Evolutionary conservation across 2,113 vertebrate species (phyloP), one percentile per base, ranked within the genome.

Genomic region (Thunnus maccoyii): DNA sequence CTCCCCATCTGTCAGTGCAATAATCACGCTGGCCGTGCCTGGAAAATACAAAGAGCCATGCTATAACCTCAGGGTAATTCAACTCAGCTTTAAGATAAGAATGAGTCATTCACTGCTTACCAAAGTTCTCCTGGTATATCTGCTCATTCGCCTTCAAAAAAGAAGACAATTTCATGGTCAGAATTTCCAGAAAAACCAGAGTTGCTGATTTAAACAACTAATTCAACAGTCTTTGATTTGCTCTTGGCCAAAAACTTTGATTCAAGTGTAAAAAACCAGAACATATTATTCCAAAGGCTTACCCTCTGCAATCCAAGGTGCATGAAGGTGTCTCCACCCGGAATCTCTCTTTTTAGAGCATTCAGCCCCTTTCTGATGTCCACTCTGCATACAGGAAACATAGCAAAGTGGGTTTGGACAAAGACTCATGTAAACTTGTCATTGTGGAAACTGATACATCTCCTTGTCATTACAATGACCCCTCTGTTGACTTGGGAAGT

Each of bases 271-370:
- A 11, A 44, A 47, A 9, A n/a, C 0, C 36, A 41, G 36, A 41
- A 41, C 7, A 7, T 41, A 44, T 54, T 15, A 16, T 0, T 6
- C 58, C 36, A 41, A 41, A 44, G 15, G 25, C 83, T 51, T 52
- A 94, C 93, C 68, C 85, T 93, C 61, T 95, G 86, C 83, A 99
- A 86, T 82, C 97, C 97, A 63, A 97, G 94, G 60, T 99, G 92
- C 97, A 99, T 97, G 85, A 96, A 93, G 0, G 96, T 97, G 70
- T 95, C 95, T 90, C 98, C 97, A 74, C 93, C 94, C 61, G 97
- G 96, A n/a, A 94, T 89, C 93, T 97, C 94, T 22, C 79, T 91
- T 44, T 82, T 86, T 58, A 99, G 93, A 58, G 88, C 83, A 1
- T 93, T 84, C 32, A 99, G 95, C 5, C 97, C 96, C 18, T 94